These are phyloP conservation scores for Meriones psammophilus DNA, from an alignment of 2,797 vertebrate genomes.

Conservation along the genomic window DNA sequence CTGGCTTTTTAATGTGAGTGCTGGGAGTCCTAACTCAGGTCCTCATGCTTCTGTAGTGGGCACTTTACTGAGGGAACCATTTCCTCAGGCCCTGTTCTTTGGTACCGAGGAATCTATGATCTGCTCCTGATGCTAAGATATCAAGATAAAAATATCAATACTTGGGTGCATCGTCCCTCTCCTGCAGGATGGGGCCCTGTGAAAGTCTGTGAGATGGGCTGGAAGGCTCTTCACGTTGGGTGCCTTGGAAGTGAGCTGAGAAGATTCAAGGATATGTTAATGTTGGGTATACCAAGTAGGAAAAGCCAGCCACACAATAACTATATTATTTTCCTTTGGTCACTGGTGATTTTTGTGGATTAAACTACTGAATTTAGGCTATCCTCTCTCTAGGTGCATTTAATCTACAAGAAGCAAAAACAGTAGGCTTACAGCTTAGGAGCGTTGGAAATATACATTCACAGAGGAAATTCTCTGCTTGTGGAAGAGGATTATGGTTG, in stretches of 20 bases:
- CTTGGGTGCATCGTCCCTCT: background rate
- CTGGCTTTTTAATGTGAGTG: background rate
- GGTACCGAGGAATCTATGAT: background rate
- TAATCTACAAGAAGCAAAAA: slow-evolving; percentile 39
- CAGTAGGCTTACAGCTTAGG: background rate
- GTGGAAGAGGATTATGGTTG: slow-evolving; percentile 39
- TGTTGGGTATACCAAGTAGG: background rate
- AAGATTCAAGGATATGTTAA: background rate
- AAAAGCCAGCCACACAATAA: slow-evolving; percentile 9
- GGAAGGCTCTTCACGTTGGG: background rate
- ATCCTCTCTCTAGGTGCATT: background rate
- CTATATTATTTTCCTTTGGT: background rate
- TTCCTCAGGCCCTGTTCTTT: background rate
- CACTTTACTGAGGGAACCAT: background rate
- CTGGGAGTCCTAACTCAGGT: background rate
- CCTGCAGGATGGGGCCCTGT: background rate
- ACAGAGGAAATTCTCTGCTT: slow-evolving; percentile 30
- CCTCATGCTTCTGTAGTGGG: too few relatives aligned
- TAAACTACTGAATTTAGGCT: slow-evolving; percentile 25
- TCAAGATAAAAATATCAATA: slow-evolving; percentile 18
- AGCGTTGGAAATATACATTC: slow-evolving; percentile 43
- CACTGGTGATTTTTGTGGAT: background rate
- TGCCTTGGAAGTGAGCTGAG: background rate
- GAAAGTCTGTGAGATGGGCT: background rate
- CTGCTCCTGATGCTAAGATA: background rate